phyloP scores from a whole-genome alignment of 1,140 invertebrate genomes.

The Melipona quadrifasciata region DNA sequence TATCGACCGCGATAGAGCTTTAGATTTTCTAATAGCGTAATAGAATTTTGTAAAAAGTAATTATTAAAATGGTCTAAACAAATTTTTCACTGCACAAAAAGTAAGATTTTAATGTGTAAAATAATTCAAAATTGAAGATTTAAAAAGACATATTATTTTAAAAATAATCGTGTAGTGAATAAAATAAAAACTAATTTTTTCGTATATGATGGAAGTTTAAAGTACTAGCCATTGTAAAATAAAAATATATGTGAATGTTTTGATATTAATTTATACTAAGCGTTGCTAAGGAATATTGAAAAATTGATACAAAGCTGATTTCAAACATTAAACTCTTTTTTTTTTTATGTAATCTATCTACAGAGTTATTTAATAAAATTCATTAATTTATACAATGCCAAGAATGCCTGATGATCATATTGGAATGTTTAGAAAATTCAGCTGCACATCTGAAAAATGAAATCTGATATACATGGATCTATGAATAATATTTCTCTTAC shows the following conservation, averaged over 20 bases:
- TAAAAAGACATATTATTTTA: background rate
- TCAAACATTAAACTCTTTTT: constrained; percentile 42
- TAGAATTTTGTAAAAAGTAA: constrained; percentile 11
- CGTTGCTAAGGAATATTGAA: constrained; percentile 1
- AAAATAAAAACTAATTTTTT: constrained; percentile 21
- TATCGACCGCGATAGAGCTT: constrained; percentile 92
- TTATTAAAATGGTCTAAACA: constrained; percentile 16
- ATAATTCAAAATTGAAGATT: background rate
- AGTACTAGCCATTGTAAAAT: background rate
- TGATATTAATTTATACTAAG: background rate
- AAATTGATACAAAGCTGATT: constrained; percentile 17
- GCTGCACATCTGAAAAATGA: constrained; percentile 67
- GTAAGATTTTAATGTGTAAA: constrained; percentile 13
- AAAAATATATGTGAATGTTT: constrained; percentile 19
- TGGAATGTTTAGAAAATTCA: constrained; percentile 58
- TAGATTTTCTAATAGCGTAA: constrained; percentile 92
- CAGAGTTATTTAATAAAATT: constrained; percentile 42
- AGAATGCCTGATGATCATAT: constrained; percentile 22
- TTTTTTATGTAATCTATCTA: constrained; percentile 41
- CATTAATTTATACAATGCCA: constrained; percentile 57
- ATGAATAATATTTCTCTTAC: constrained; percentile 53
- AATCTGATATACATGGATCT: constrained; percentile 24
- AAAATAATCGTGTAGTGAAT: background rate
- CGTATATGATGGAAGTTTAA: background rate
- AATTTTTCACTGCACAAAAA: constrained; percentile 22